A percentile compares a stretch with the other conserved stretches of the same genome.
Evolutionary conservation across 2,888 invertebrate species (phyloP).

Genomic region (Leucophenga maculata): DNA sequence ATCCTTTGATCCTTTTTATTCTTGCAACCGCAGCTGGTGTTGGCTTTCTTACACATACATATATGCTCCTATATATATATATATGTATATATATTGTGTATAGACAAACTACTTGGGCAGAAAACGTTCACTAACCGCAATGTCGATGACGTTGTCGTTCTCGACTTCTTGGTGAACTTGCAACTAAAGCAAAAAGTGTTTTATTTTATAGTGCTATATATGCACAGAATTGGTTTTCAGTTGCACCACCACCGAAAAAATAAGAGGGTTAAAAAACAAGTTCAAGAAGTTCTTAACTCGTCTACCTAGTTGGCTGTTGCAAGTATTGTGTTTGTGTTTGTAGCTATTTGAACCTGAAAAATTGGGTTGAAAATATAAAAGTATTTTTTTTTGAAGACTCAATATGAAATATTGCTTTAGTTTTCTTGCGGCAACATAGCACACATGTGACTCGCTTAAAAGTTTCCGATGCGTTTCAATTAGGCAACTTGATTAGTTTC

Average conservation of each 20-base stretch:
- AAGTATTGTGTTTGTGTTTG: neutral
- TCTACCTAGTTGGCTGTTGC: neutral
- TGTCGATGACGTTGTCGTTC: constrained; percentile 41
- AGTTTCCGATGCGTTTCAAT: too few relatives aligned
- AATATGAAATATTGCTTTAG: too few relatives aligned
- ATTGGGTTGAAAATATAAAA: too few relatives aligned
- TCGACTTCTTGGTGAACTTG: constrained; percentile 27
- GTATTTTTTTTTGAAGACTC: too few relatives aligned
- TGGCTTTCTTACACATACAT: constrained; percentile 39
- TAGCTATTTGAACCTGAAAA: too few relatives aligned
- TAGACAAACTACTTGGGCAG: constrained; percentile 35
- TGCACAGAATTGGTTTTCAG: constrained; percentile 4
- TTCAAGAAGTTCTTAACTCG: constrained; percentile 6
- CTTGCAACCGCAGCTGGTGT: constrained; percentile 55
- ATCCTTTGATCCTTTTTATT: constrained; percentile 58
- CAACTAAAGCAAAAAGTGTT: neutral
- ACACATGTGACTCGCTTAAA: too few relatives aligned
- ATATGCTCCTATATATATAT: neutral
- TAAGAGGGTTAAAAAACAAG: neutral
- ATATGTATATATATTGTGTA: neutral
- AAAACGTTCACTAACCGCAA: constrained; percentile 50
- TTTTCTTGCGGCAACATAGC: too few relatives aligned
- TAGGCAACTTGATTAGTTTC: too few relatives aligned
- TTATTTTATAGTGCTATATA: neutral
- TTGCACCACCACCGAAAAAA: constrained; percentile 3